These are phyloP conservation scores for Venusia cambrica DNA, from an alignment of 2,888 invertebrate genomes.

Conservation along the genomic window DNA sequence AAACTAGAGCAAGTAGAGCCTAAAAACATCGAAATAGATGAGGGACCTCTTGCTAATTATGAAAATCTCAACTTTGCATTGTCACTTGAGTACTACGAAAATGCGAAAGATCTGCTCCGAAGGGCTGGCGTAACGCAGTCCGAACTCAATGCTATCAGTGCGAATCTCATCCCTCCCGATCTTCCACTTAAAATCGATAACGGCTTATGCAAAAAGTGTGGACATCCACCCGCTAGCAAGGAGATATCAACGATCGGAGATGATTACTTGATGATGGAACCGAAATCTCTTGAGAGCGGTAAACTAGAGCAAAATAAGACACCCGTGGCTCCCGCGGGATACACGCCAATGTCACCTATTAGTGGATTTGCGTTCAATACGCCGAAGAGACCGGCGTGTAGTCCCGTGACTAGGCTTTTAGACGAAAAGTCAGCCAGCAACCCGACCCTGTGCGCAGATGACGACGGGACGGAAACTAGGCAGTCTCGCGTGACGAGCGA, in stretches of 20 bases:
- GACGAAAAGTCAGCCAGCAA: constrained; percentile 86
- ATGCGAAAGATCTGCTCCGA: constrained; percentile 85
- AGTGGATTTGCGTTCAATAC: constrained; percentile 67
- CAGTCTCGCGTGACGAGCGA: constrained; percentile 25
- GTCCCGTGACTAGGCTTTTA: constrained; percentile 49
- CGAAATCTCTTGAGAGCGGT: constrained; percentile 59
- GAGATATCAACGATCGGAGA: constrained; percentile 46
- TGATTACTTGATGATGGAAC: constrained; percentile 87
- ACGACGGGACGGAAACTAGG: constrained; percentile 28
- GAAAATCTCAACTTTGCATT: constrained; percentile 89
- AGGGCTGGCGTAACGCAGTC: constrained; percentile 78
- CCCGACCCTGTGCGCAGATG: constrained; percentile 81
- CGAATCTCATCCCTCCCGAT: constrained; percentile 49
- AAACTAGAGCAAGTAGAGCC: constrained; percentile 31
- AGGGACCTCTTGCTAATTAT: constrained; percentile 81
- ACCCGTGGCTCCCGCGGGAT: constrained; percentile 66
- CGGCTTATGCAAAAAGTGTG: constrained; percentile 82
- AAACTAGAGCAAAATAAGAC: constrained; percentile 42
- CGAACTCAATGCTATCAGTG: constrained; percentile 69
- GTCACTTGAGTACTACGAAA: constrained; percentile 89
- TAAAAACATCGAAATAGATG: constrained; percentile 49
- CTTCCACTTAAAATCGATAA: constrained; percentile 35
- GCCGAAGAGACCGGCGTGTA: constrained; percentile 55
- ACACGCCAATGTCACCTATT: constrained; percentile 88
- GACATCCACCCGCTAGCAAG: constrained; percentile 63